These are phyloP conservation scores for Fulica atra DNA, from an alignment of 2,113 vertebrate species.

Conservation along the genomic window DNA sequence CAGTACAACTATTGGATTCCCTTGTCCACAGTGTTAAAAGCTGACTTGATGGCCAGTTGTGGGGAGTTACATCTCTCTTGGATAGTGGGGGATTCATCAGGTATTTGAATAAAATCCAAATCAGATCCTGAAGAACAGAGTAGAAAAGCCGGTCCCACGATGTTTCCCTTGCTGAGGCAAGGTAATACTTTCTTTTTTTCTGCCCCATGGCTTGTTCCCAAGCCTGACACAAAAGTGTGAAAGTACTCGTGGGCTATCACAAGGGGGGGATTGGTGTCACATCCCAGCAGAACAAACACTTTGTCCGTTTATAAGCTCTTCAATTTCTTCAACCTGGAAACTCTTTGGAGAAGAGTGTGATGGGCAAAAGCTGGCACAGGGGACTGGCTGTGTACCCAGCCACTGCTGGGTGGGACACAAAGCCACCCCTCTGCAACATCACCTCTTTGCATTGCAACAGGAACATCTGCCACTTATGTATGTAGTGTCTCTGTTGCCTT, in stretches of 20 bases:
- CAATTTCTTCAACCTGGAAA: background rate
- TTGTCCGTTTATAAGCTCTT: background rate
- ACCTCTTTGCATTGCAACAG: background rate
- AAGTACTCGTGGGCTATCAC: accelerated
- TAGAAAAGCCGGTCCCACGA: background rate
- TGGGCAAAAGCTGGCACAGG: background rate
- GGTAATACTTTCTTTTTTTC: background rate
- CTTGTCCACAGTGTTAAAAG: background rate
- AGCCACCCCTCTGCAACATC: background rate
- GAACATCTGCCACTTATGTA: accelerated
- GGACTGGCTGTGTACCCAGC: too few relatives aligned
- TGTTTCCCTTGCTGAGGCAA: background rate
- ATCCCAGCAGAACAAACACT: accelerated
- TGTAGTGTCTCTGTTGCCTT: background rate
- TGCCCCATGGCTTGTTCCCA: background rate
- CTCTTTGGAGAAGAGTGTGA: background rate
- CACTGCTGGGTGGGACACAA: too few relatives aligned
- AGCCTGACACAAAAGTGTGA: background rate
- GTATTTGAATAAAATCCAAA: background rate
- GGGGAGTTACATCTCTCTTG: background rate
- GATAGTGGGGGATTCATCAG: background rate
- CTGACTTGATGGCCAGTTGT: background rate
- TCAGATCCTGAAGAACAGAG: background rate
- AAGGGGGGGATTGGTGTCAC: too few relatives aligned
- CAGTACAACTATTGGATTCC: background rate